Evolutionary conservation across 2,888 invertebrate genomes (phyloP).

Genomic region (Folsomia candida): DNA sequence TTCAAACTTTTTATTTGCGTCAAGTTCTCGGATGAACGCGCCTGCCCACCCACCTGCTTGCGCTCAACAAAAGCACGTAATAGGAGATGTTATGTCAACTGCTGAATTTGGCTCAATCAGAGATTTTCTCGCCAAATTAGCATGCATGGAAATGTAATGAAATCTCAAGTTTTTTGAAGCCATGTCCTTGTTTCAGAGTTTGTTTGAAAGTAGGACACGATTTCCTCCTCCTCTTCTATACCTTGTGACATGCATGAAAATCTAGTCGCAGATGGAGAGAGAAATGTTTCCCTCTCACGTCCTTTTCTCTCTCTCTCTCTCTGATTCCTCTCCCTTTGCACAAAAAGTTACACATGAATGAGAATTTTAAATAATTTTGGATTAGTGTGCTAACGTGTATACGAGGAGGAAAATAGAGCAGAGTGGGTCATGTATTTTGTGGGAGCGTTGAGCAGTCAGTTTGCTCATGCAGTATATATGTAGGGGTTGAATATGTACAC

Average conservation of each 20-base stretch:
- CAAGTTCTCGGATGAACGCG: not conserved
- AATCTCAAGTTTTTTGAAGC: not conserved
- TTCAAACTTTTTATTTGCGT: conserved; percentile 13
- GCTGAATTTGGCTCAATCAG: not conserved
- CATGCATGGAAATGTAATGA: not conserved
- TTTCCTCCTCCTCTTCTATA: not conserved
- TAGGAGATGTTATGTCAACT: too few species aligned
- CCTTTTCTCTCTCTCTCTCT: too few species aligned
- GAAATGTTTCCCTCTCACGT: conserved; percentile 8
- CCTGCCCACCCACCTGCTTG: conserved; percentile 8
- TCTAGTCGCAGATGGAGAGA: conserved; percentile 4
- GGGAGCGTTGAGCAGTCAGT: not conserved
- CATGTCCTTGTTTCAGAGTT: not conserved
- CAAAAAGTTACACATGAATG: conserved; percentile 13
- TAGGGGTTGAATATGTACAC: not conserved
- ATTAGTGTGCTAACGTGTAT: not conserved
- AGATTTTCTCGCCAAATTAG: not conserved
- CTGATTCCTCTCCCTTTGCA: not conserved
- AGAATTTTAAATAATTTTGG: conserved; percentile 18
- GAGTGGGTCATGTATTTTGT: conserved; percentile 11
- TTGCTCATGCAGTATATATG: not conserved
- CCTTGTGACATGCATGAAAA: not conserved
- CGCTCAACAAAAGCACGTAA: not conserved
- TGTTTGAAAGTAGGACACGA: not conserved
- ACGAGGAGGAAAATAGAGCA: not conserved